These are phyloP conservation scores for Mesorhabditis belari DNA, from an alignment of 2,888 invertebrate genomes.

Conservation along the genomic window DNA sequence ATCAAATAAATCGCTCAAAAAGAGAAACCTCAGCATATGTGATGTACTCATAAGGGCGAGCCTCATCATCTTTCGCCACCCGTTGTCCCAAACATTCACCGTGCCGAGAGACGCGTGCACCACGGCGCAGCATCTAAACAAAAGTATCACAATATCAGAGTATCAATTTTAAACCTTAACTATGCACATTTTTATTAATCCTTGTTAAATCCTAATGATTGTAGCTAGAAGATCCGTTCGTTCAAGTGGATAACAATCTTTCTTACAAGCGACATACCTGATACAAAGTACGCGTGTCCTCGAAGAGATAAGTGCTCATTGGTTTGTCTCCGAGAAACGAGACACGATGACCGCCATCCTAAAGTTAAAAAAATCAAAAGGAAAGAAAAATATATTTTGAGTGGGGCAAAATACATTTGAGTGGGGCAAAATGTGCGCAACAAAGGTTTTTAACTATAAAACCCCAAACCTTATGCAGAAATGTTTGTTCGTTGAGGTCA, in stretches of 20 bases:
- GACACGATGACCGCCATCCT: slow-evolving; percentile 46
- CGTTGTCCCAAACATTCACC: slow-evolving; percentile 48
- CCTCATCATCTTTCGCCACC: slow-evolving; percentile 31
- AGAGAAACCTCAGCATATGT: slow-evolving; percentile 38
- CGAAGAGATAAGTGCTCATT: slow-evolving; percentile 64
- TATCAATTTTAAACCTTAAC: too few relatives aligned
- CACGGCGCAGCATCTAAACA: slow-evolving; percentile 65
- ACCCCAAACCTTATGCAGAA: slow-evolving; percentile 20
- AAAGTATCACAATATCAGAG: too few relatives aligned
- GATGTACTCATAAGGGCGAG: slow-evolving; percentile 46
- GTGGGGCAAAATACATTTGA: slow-evolving; percentile 5
- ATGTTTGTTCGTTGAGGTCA: slow-evolving; percentile 36
- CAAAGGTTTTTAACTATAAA: too few relatives aligned
- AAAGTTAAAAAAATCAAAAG: too few relatives aligned
- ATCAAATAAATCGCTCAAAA: too few relatives aligned
- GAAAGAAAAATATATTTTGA: too few relatives aligned
- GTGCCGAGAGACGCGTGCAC: slow-evolving; percentile 81
- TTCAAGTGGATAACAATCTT: neutral
- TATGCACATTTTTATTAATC: slow-evolving; percentile 2
- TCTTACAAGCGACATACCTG: slow-evolving; percentile 63
- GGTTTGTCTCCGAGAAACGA: slow-evolving; percentile 35
- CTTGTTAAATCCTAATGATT: too few relatives aligned
- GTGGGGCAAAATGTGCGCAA: neutral
- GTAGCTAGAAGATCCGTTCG: too few relatives aligned
- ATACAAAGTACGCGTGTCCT: slow-evolving; percentile 80